These are phyloP conservation scores for Bergia puertoricense DNA, from an alignment of 92 coral and sea anemone genomes.

Conservation along the genomic window DNA sequence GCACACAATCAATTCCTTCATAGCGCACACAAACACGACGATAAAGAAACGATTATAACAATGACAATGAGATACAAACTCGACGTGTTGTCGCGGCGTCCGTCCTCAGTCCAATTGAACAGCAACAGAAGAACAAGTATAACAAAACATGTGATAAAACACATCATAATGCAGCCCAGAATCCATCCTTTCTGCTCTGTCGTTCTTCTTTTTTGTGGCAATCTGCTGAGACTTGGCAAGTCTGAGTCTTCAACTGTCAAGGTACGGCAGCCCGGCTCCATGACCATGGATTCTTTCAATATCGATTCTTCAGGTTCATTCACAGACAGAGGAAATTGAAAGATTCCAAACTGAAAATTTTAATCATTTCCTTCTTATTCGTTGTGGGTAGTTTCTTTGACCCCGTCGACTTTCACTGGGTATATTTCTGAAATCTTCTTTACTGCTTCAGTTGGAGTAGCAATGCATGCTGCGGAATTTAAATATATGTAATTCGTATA, in stretches of 20 bases:
- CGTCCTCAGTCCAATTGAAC: background rate
- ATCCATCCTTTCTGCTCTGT: background rate
- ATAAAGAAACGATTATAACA: conserved; percentile 7
- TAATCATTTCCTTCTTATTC: background rate
- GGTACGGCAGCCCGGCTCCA: background rate
- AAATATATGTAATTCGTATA: too few relatives aligned
- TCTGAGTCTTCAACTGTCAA: background rate
- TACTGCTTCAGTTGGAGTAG: background rate
- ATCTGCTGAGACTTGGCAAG: background rate
- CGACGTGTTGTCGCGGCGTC: background rate
- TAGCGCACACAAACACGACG: background rate
- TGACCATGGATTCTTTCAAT: background rate
- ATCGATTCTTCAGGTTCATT: background rate
- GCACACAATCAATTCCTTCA: background rate
- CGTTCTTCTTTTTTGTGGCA: background rate
- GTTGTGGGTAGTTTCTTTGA: background rate
- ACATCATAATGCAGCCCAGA: conserved; percentile 9
- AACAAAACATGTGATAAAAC: background rate
- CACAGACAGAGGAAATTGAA: background rate
- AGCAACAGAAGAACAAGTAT: background rate
- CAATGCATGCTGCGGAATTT: background rate
- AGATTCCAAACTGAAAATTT: background rate
- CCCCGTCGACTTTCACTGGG: background rate
- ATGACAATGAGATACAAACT: background rate
- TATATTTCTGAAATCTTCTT: background rate